A percentile compares a stretch with the other conserved stretches of the same genome.
Evolutionary conservation across 2,888 invertebrate genomes (phyloP).

Genomic region (Strigamia transsilvanica): DNA sequence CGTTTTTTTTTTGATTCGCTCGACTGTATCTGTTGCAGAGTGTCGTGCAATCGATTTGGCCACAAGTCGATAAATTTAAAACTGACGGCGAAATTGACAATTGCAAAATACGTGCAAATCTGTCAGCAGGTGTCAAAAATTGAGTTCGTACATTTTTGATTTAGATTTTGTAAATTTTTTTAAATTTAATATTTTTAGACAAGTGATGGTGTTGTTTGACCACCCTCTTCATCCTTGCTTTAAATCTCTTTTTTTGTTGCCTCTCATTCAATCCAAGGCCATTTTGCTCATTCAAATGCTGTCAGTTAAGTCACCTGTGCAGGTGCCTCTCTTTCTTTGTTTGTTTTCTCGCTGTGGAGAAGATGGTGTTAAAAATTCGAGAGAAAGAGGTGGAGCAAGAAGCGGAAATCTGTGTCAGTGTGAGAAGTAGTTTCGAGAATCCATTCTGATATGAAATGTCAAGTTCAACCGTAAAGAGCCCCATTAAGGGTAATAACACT

Average conservation of each 20-base stretch:
- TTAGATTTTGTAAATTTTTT: neutral
- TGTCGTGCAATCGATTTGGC: neutral
- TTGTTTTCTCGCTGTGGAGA: neutral
- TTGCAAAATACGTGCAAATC: neutral
- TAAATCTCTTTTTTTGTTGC: neutral
- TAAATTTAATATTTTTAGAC: neutral
- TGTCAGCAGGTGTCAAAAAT: neutral
- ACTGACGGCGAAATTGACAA: neutral
- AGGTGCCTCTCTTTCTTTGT: conserved; percentile 21
- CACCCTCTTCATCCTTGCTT: neutral
- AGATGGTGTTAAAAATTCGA: neutral
- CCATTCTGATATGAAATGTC: neutral
- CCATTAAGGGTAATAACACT: neutral
- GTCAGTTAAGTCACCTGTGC: conserved; percentile 26
- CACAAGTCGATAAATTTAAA: neutral
- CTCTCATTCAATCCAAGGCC: conserved; percentile 16
- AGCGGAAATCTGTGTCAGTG: conserved; percentile 23
- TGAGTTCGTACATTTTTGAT: neutral
- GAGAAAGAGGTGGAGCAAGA: neutral
- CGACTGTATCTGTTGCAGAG: neutral
- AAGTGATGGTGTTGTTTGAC: neutral
- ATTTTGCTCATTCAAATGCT: conserved; percentile 16
- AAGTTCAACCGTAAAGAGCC: neutral
- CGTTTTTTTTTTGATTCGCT: neutral
- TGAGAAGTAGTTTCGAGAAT: conserved; percentile 5